Conservation (phyloP, 2,797 vertebrate species). For the Rhynchotus rufescens region DNA sequence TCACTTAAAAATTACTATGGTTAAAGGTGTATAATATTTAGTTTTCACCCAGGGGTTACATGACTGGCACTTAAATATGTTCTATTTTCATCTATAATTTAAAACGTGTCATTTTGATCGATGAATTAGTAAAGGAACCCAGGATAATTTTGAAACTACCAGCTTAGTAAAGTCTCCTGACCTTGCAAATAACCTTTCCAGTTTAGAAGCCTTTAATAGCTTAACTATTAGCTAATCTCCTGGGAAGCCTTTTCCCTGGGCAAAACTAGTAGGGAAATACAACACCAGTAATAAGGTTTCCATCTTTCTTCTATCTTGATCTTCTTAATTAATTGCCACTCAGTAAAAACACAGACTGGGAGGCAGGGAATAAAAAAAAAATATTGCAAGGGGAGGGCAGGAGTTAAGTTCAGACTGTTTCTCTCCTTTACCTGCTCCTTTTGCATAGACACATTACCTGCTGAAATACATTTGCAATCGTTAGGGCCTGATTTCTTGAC, state of each 20-base stretch:
- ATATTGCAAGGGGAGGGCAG: neutral
- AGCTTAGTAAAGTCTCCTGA: conserved; percentile 62
- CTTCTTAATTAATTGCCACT: conserved; percentile 64
- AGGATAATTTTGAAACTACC: conserved; percentile 65
- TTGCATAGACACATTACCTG: conserved; percentile 77
- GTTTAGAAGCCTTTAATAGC: conserved; percentile 70
- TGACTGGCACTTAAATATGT: conserved; percentile 45
- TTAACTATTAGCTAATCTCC: conserved; percentile 69
- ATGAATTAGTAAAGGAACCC: conserved; percentile 69
- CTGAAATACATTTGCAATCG: conserved; percentile 77
- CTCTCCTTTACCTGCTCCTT: conserved; percentile 51
- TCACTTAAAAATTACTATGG: conserved; percentile 53
- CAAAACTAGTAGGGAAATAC: conserved; percentile 55
- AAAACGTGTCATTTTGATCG: conserved; percentile 71
- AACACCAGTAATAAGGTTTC: conserved; percentile 62
- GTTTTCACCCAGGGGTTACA: conserved; percentile 50
- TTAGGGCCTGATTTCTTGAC: conserved; percentile 65
- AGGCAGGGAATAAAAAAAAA: neutral
- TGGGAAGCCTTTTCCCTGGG: conserved; percentile 52
- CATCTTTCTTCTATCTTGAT: conserved; percentile 71
- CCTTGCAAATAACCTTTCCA: conserved; percentile 64
- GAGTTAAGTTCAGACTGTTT: conserved; percentile 30
- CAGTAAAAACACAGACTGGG: conserved; percentile 38
- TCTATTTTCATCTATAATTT: conserved; percentile 72
- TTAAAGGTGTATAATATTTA: conserved; percentile 42